Evolutionary conservation across 2,797 vertebrate species (phyloP).

Genomic region (Melanotaenia maccullochi): DNA sequence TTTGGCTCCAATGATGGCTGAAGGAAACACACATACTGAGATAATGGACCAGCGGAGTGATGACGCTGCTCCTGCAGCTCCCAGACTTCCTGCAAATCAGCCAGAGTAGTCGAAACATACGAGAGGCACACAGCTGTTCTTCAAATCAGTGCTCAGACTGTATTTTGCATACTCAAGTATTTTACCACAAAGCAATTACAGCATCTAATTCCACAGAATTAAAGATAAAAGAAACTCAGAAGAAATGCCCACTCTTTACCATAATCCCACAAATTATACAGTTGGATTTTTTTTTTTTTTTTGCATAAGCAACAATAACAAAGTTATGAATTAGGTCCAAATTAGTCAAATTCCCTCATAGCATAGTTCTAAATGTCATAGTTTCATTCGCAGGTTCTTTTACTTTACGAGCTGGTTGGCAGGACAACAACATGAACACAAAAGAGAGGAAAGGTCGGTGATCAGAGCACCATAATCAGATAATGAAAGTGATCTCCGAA

Average conservation of each 20-base stretch:
- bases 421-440: constrained; percentile 28
- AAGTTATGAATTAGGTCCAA: background rate
- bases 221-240: background rate
- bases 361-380: background rate
- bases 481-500: constrained; percentile 35
- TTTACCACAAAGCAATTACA: constrained; percentile 2
- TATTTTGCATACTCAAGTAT: background rate
- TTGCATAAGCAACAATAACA: background rate
- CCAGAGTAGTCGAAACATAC: background rate
- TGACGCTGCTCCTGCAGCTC: background rate
- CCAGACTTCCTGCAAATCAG: background rate
- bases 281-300: background rate
- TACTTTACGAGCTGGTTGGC: constrained; percentile 31
- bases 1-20: background rate
- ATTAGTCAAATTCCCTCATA: background rate
- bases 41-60: background rate
- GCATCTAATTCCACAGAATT: background rate
- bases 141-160: background rate
- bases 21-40: background rate
- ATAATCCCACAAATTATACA: background rate
- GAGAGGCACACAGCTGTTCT: background rate
- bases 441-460: constrained; percentile 31
- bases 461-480: constrained; percentile 42
- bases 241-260: background rate
- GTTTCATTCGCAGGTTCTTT: background rate